Base-by-base conservation (phyloP, 23 tunicate species). In the Halocynthia aurantium region DNA sequence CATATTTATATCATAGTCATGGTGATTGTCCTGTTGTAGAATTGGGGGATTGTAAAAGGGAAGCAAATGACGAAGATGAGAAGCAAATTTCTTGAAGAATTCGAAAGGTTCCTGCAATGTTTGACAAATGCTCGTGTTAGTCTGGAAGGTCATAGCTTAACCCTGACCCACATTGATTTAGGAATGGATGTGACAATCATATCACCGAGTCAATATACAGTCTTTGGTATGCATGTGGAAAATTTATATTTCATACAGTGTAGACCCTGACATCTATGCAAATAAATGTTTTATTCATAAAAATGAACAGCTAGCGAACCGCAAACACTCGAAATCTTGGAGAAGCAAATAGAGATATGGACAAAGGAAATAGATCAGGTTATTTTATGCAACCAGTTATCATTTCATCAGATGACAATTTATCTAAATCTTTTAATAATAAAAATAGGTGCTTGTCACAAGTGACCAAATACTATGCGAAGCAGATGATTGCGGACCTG, bases 401-500 rank as follows among this genome's bases (percentile, higher is more conserved):
- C 2, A 67, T 11, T 22, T 67, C 31, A 11, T 19, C 31, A 22
- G 49, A 11, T 18, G 13, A 15, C 22, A 67, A 11, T 0, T 67
- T n/a, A 67, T 15, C 49, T 11, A 19, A 67, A 67, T 67, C 1
- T 22, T 67, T 18, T 4, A 57, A 74, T 65, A 6, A 69, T 50
- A 5, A 17, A 60, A 19, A 21, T 61, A 93, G 98, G 84, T 93
- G 10, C 76, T 93, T 56, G 98, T 86, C 21, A 90, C 84, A 52
- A 85, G 92, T 61, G 92, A 86, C 21, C 98, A 93, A 79, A 93
- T 93, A 19, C 93, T 83, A 67, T 85, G 91, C 53, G 98, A 93
- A 51, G 93, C 98, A 6, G 98, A 93, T 51, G 98, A 93, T 73
- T 87, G 83, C 50, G 98, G 98, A 7, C 98, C 98, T 8, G 82